phyloP scores from a whole-genome alignment of 2,888 invertebrate genomes.

The Vesta saturnalis region DNA sequence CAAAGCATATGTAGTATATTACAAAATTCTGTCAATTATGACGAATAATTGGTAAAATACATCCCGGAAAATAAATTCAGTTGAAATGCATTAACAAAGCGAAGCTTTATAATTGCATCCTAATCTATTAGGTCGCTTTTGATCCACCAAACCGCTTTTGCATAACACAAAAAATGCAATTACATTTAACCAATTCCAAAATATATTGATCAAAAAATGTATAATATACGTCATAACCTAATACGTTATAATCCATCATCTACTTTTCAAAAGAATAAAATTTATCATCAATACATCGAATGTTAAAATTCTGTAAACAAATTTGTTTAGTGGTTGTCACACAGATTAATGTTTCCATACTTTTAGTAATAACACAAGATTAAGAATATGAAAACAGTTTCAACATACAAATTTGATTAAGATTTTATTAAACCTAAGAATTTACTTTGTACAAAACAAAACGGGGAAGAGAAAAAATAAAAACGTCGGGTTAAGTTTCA shows the following conservation, averaged over 20 bases:
- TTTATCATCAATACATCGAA: background rate
- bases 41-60: background rate
- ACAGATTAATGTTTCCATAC: background rate
- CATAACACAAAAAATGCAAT: too few species aligned
- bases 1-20: too few species aligned
- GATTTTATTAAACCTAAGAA: background rate
- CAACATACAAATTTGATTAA: background rate
- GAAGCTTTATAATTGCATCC: background rate
- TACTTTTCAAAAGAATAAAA: background rate
- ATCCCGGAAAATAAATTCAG: conserved; percentile 1
- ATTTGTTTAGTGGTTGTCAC: background rate
- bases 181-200: too few species aligned
- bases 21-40: too few species aligned
- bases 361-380: too few species aligned
- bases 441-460: background rate
- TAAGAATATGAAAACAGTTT: background rate
- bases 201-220: too few species aligned
- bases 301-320: conserved; percentile 6
- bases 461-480: background rate
- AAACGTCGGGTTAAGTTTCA: too few species aligned
- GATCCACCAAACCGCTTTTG: too few species aligned
- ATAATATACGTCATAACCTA: background rate
- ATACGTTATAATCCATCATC: background rate
- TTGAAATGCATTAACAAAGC: background rate
- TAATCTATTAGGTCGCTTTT: background rate